These are phyloP conservation scores for Acromyrmex charruanus DNA, from an alignment of 1,140 invertebrate species.

Conservation along the genomic window DNA sequence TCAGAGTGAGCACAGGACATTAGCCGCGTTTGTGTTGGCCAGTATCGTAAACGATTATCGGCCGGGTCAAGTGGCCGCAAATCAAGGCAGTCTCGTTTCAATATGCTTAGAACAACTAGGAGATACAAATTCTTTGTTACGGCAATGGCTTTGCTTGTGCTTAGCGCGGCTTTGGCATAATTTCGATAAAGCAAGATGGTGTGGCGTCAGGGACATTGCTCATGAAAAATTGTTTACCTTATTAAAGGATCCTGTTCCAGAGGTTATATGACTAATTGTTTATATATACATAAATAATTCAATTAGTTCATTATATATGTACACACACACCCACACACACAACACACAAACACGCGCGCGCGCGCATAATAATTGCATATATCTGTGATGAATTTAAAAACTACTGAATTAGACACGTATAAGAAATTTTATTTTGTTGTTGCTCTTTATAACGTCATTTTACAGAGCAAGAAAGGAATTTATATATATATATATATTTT, in stretches of 20 bases:
- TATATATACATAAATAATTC: not conserved
- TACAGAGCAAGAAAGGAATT: too few relatives aligned
- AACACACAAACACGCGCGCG: not conserved
- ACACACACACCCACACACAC: too few relatives aligned
- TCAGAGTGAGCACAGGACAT: slow-evolving; percentile 94
- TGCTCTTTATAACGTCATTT: too few relatives aligned
- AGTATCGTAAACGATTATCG: slow-evolving; percentile 96
- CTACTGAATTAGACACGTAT: too few relatives aligned
- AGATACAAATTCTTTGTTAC: slow-evolving; percentile 89
- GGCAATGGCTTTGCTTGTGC: slow-evolving; percentile 97
- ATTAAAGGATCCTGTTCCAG: slow-evolving; percentile 93
- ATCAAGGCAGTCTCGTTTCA: slow-evolving; percentile 95
- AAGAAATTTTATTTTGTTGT: too few relatives aligned
- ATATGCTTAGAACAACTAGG: slow-evolving; percentile 95
- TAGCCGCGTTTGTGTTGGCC: slow-evolving; percentile 96
- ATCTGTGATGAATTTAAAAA: too few relatives aligned
- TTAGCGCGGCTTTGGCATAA: slow-evolving; percentile 97
- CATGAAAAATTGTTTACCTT: slow-evolving; percentile 97
- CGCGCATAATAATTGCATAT: too few relatives aligned
- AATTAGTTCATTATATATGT: not conserved
- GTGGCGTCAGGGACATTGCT: slow-evolving; percentile 97
- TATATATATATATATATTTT: too few relatives aligned
- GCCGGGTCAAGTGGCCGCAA: slow-evolving; percentile 94
- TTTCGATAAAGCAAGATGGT: slow-evolving; percentile 97
- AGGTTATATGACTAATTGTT: slow-evolving; percentile 87